A percentile compares a stretch with the other conserved stretches of the same genome.
Evolutionary conservation across 2,888 invertebrate genomes (phyloP).

Genomic region (Cyaniris semiargus): DNA sequence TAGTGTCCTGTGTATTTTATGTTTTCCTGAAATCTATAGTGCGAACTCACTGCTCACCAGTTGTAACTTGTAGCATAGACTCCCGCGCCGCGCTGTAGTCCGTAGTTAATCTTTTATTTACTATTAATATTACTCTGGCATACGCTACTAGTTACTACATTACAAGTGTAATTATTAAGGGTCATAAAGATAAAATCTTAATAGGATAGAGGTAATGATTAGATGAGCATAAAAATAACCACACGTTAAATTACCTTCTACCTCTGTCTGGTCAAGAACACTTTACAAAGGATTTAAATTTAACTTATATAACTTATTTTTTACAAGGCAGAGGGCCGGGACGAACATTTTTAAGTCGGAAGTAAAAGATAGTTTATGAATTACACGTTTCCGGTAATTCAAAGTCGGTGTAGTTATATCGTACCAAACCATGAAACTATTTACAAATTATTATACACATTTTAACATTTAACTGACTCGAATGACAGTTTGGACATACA

Average conservation of each 20-base stretch:
- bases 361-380: not conserved
- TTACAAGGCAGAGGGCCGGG: slow-evolving; percentile 33
- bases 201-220: not conserved
- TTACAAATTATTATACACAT: not conserved
- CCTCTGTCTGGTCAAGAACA: not conserved
- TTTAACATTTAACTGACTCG: too few species aligned
- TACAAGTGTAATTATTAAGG: not conserved
- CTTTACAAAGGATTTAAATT: not conserved
- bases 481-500: too few species aligned
- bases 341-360: not conserved
- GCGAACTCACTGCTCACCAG: too few species aligned
- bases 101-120: too few species aligned
- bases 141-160: not conserved
- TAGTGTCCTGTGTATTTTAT: too few species aligned
- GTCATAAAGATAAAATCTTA: slow-evolving; percentile 25
- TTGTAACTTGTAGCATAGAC: too few species aligned
- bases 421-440: not conserved
- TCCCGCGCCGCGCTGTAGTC: too few species aligned
- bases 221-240: not conserved
- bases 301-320: not conserved
- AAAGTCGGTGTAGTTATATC: not conserved
- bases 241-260: not conserved
- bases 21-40: too few species aligned
- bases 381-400: not conserved
- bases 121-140: too few species aligned